Conservation (phyloP, 2,113 vertebrate genomes). For the Hemibagrus wyckioides region DNA sequence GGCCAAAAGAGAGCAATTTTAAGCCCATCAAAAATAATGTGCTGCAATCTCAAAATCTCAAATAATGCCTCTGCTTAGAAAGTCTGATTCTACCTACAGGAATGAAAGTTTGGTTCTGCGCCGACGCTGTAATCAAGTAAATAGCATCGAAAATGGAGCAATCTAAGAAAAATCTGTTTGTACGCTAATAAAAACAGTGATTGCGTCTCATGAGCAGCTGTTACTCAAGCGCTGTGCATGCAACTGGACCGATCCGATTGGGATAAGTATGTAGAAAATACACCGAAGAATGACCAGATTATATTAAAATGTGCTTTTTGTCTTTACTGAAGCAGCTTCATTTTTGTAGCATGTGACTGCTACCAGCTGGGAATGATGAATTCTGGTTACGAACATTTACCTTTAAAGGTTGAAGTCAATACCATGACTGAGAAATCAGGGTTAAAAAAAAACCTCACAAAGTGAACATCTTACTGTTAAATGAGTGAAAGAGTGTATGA, state of each 20-base stretch:
- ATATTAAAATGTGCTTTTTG: not conserved
- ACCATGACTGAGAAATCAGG: too few species aligned
- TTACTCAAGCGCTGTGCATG: not conserved
- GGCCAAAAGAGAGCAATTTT: not conserved
- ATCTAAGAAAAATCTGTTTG: not conserved
- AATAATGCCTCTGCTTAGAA: not conserved
- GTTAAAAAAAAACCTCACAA: too few species aligned
- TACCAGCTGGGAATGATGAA: not conserved
- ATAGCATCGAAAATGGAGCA: not conserved
- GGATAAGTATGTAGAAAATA: not conserved
- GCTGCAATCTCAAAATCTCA: not conserved
- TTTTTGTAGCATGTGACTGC: not conserved
- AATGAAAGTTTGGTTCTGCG: not conserved
- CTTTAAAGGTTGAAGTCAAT: too few species aligned
- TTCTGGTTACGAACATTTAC: too few species aligned
- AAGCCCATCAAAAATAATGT: not conserved
- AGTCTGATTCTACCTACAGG: not conserved
- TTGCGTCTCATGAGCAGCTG: not conserved
- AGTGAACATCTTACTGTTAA: too few species aligned
- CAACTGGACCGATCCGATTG: not conserved
- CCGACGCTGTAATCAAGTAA: not conserved
- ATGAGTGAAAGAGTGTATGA: not conserved
- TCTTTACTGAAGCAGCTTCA: not conserved
- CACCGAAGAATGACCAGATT: not conserved
- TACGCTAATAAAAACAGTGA: constrained; percentile 3